Percentiles rank a stretch among this genome's conserved stretches.
Evolutionary conservation across 2,113 vertebrate species (phyloP).

Genomic region (Caretta caretta): DNA sequence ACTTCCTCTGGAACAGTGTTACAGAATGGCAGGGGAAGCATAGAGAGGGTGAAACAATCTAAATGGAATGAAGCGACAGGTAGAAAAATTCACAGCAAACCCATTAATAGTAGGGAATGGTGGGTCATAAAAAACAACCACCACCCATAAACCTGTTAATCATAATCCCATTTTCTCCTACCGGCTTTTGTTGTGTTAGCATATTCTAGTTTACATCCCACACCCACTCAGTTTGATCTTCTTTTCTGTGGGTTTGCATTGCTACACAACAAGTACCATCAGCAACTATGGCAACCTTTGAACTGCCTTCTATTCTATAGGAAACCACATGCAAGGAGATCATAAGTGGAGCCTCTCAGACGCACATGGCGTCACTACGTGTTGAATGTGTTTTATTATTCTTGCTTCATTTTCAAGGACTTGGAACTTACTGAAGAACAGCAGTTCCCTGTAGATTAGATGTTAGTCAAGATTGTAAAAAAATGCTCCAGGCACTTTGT

Average conservation of each 20-base stretch:
- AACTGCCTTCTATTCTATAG: not conserved
- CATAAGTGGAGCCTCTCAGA: accelerated
- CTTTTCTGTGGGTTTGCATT: not conserved
- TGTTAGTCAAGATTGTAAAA: not conserved
- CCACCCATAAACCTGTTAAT: not conserved
- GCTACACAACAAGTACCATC: not conserved
- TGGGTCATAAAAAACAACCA: not conserved
- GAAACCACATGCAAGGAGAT: not conserved
- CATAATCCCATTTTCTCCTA: not conserved
- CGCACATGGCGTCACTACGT: accelerated
- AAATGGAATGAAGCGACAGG: not conserved
- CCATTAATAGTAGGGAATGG: not conserved
- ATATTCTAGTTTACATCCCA: not conserved
- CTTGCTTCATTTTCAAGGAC: not conserved
- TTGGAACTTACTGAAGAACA: not conserved
- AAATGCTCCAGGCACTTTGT: not conserved
- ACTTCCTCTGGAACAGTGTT: not conserved
- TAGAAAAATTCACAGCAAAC: not conserved
- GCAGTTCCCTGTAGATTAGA: not conserved
- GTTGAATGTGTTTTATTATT: not conserved
- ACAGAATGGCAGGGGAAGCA: not conserved
- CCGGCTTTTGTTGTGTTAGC: not conserved
- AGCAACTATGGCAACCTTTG: not conserved
- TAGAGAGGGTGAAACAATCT: not conserved
- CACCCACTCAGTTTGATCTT: not conserved